Evolutionary conservation across 2,888 invertebrate species (phyloP).

Genomic region (Erpobdella octoculata): DNA sequence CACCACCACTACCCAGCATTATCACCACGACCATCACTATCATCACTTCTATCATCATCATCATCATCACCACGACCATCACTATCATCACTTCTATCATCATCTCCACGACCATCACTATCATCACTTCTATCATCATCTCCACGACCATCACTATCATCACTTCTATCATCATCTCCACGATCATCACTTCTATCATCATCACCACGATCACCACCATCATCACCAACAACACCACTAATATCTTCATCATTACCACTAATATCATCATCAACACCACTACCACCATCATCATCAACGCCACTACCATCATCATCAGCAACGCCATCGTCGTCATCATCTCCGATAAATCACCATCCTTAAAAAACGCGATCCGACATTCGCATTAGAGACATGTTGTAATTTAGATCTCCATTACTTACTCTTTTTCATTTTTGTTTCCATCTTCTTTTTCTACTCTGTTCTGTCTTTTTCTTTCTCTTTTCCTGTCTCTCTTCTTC

Average conservation of each 20-base stretch:
- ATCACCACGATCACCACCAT: not conserved
- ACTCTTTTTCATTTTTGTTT: not conserved
- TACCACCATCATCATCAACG: constrained; percentile 11
- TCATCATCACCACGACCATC: not conserved
- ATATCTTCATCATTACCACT: not conserved
- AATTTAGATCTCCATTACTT: too few species aligned
- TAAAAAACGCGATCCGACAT: too few species aligned
- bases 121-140: not conserved
- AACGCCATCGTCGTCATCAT: constrained; percentile 12
- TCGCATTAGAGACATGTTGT: too few species aligned
- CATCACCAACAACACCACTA: not conserved
- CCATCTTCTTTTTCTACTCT: too few species aligned
- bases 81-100: not conserved
- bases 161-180: not conserved
- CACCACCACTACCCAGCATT: not conserved
- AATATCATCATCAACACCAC: not conserved
- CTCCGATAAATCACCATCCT: too few species aligned
- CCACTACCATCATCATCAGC: constrained; percentile 3
- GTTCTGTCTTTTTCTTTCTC: too few species aligned
- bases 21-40: not conserved
- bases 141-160: not conserved
- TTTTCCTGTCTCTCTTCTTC: too few species aligned
- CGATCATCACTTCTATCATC: not conserved
- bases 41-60: not conserved
- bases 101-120: not conserved